phyloP scores from a whole-genome alignment of 1,140 invertebrate genomes.

The Cecropterus lyciades region DNA sequence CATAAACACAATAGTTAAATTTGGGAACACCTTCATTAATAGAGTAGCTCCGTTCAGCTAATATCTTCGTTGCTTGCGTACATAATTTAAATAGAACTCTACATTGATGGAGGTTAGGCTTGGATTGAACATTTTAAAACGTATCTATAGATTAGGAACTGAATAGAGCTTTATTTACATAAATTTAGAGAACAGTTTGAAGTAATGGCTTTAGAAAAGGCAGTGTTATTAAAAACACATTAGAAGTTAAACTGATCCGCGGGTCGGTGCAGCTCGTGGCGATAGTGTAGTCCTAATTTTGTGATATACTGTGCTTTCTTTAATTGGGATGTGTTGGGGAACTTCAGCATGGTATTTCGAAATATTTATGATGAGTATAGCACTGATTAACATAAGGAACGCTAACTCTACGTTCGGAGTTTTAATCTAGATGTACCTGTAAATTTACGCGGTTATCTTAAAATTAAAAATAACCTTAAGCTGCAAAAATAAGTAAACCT shows the following conservation, averaged over 20 bases:
- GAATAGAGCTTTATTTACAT: slow-evolving; percentile 2
- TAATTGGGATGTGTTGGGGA: no score
- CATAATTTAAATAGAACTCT: neutral
- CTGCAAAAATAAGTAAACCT: no score
- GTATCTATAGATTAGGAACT: neutral
- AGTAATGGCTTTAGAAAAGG: neutral
- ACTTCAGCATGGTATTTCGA: no score
- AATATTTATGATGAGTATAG: no score
- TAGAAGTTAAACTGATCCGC: slow-evolving; percentile 28
- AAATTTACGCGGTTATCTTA: no score
- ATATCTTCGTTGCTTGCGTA: slow-evolving; percentile 6
- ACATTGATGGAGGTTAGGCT: neutral
- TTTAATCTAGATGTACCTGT: no score
- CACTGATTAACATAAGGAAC: no score
- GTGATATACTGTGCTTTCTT: no score
- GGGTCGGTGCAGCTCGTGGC: slow-evolving; percentile 5
- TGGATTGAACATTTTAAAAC: neutral
- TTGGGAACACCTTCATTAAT: slow-evolving; percentile 62
- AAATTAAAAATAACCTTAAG: no score
- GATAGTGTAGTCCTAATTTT: neutral
- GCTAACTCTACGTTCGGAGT: no score
- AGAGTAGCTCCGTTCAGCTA: slow-evolving; percentile 37
- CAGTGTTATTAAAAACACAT: slow-evolving; percentile 57
- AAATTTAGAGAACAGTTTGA: slow-evolving; percentile 7
- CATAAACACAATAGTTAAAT: slow-evolving; percentile 55